These are phyloP conservation scores for Nothobranchius kuhntae DNA, from an alignment of 2,113 vertebrate species.

Conservation along the genomic window DNA sequence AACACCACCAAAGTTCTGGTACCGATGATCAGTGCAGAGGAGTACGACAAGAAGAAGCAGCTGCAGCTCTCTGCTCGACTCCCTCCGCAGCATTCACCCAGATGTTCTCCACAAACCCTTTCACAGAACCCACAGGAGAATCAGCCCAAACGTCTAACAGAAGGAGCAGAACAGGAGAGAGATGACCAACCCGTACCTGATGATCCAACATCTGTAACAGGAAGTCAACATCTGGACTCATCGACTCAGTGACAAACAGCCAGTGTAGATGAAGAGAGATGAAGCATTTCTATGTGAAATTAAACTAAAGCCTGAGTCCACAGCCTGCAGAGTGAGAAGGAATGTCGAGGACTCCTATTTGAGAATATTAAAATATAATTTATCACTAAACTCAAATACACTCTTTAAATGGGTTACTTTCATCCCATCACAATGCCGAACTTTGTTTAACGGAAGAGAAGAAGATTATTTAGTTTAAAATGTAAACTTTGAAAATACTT, in stretches of 20 bases:
- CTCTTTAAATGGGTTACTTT: too few relatives aligned
- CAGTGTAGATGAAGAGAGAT: neutral
- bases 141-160: constrained; percentile 26
- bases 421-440: too few relatives aligned
- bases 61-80: constrained; percentile 12
- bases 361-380: too few relatives aligned
- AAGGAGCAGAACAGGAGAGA: constrained; percentile 51
- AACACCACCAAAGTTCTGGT: constrained; percentile 87
- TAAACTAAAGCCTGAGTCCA: too few relatives aligned
- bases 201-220: neutral
- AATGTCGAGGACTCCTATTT: too few relatives aligned
- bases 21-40: constrained; percentile 86
- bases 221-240: constrained; percentile 5
- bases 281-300: neutral
- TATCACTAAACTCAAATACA: too few relatives aligned
- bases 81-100: constrained; percentile 18
- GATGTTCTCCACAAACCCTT: constrained; percentile 4
- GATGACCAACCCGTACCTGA: constrained; percentile 19
- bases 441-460: too few relatives aligned
- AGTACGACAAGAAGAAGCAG: constrained; percentile 81
- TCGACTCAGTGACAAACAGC: constrained; percentile 17
- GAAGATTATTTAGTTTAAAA: neutral
- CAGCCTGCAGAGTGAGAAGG: too few relatives aligned
- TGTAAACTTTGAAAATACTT: neutral
- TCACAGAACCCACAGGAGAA: neutral